Conservation (phyloP, 2,113 vertebrate species). For the Chauna torquata region DNA sequence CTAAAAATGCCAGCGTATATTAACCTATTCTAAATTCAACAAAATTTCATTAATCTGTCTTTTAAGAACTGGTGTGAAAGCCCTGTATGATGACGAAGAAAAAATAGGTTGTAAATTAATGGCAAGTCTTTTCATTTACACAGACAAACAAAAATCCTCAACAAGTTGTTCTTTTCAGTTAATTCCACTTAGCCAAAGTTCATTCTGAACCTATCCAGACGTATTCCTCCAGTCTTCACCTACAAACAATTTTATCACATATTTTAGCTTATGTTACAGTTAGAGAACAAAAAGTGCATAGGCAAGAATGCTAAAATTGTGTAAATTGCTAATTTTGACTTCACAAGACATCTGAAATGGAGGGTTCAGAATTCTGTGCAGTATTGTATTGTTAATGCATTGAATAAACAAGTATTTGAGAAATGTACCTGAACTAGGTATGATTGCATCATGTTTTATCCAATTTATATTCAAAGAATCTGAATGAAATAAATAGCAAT, state of each 20-base stretch:
- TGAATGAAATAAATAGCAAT: background rate
- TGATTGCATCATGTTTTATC: background rate
- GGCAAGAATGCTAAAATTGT: background rate
- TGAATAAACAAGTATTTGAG: background rate
- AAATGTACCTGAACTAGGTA: background rate
- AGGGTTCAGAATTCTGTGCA: background rate
- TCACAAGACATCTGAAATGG: background rate
- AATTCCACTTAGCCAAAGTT: background rate
- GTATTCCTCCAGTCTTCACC: background rate
- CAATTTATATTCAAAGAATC: background rate
- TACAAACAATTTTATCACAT: background rate
- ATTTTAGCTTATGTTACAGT: background rate
- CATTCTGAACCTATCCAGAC: background rate
- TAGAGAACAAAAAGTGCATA: background rate
- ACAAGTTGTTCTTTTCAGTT: background rate
- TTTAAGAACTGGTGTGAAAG: background rate
- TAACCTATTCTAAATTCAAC: background rate
- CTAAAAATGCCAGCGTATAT: background rate
- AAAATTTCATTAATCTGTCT: background rate
- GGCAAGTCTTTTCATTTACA: background rate
- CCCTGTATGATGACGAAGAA: background rate
- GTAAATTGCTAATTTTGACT: background rate
- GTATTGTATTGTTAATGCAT: background rate
- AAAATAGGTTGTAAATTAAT: background rate
- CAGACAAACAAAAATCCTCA: background rate